These are phyloP conservation scores for Rhogogaster chlorosoma DNA, from an alignment of 2,888 invertebrate species.

Conservation along the genomic window DNA sequence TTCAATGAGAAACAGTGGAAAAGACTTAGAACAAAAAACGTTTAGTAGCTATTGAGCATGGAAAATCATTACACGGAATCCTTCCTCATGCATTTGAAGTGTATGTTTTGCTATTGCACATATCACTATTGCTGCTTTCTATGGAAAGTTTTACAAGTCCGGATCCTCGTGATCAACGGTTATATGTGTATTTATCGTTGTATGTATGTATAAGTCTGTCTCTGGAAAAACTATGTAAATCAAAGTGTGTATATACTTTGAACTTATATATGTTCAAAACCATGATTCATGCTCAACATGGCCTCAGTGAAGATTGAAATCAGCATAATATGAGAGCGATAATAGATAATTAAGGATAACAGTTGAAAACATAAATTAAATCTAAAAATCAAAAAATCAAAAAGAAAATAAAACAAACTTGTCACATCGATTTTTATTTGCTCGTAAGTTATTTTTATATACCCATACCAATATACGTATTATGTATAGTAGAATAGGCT, in stretches of 20 bases:
- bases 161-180: background rate
- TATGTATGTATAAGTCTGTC: background rate
- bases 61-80: too few relatives aligned
- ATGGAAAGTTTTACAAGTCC: too few relatives aligned
- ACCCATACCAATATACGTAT: slow-evolving; percentile 59
- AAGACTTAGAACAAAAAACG: too few relatives aligned
- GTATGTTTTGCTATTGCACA: too few relatives aligned
- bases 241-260: background rate
- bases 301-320: background rate
- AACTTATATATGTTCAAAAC: background rate
- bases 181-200: background rate
- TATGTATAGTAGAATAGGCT: slow-evolving; percentile 57
- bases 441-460: slow-evolving; percentile 64
- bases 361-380: background rate
- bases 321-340: too few relatives aligned
- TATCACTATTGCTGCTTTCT: too few relatives aligned
- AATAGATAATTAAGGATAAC: background rate
- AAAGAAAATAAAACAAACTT: slow-evolving; percentile 55
- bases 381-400: slow-evolving; percentile 38
- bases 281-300: background rate
- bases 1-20: too few relatives aligned
- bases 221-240: background rate
- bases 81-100: too few relatives aligned
- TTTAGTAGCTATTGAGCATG: too few relatives aligned
- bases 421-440: slow-evolving; percentile 69